phyloP scores from a whole-genome alignment of 2,113 vertebrate species.

The Forbesichthys papilliferus region DNA sequence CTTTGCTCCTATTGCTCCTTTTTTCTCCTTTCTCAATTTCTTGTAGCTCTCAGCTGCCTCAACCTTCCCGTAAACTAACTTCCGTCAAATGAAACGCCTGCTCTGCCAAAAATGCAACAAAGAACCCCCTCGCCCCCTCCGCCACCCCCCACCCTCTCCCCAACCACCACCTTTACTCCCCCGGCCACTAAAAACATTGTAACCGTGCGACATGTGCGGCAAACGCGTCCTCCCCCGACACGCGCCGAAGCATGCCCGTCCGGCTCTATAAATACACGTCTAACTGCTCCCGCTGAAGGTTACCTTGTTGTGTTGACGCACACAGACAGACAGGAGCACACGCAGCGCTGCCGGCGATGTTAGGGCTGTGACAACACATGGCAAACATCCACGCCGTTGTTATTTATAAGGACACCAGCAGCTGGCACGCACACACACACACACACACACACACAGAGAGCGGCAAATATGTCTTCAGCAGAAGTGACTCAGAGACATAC shows the following conservation, averaged over 20 bases:
- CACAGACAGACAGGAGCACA: conserved; percentile 36
- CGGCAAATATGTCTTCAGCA: too few relatives aligned
- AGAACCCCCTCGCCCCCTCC: conserved; percentile 8
- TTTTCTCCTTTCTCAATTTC: background rate
- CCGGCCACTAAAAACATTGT: conserved; percentile 20
- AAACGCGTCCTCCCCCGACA: conserved; percentile 7
- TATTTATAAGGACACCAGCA: conserved; percentile 45
- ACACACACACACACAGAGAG: background rate
- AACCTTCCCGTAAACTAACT: conserved; percentile 18
- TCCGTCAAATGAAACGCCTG: conserved; percentile 27
- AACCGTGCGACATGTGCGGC: conserved; percentile 21
- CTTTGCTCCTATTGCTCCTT: background rate
- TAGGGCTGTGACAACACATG: conserved; percentile 44
- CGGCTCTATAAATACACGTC: conserved; percentile 37
- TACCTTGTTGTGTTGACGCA: conserved; percentile 40
- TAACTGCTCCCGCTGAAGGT: conserved; percentile 45
- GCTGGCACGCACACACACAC: conserved; percentile 4
- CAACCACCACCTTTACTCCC: too few relatives aligned
- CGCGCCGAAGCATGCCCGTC: conserved; percentile 23
- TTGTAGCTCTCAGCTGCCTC: conserved; percentile 4
- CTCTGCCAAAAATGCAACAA: conserved; percentile 22
- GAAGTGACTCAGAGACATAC: background rate
- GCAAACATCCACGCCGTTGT: conserved; percentile 29
- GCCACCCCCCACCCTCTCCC: too few relatives aligned
- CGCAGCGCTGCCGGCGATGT: conserved; percentile 43